Evolutionary conservation across 1,140 invertebrate species (phyloP).

Genomic region (Nymphalis io): DNA sequence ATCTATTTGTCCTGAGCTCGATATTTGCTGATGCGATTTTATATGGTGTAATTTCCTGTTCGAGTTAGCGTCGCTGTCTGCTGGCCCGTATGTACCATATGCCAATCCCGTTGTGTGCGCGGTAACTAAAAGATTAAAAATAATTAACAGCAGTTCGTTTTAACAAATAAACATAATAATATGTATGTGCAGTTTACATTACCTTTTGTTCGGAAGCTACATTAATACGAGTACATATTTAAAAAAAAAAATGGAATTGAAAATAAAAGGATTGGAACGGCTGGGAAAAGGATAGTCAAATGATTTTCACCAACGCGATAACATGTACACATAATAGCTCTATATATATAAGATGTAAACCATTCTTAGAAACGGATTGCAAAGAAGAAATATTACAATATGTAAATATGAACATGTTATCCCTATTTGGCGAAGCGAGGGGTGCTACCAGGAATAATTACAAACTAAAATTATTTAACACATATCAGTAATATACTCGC

Average conservation of each 20-base stretch:
- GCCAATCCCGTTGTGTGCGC: constrained; percentile 80
- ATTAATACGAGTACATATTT: constrained; percentile 6
- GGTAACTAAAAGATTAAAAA: constrained; percentile 61
- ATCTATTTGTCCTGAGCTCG: constrained; percentile 64
- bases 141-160: constrained; percentile 25
- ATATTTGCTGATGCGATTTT: constrained; percentile 78
- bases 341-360: constrained; percentile 17
- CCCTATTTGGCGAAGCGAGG: constrained; percentile 80
- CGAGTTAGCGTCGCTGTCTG: constrained; percentile 66
- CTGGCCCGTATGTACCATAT: constrained; percentile 71
- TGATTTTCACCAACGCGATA: constrained; percentile 65
- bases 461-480: constrained; percentile 81
- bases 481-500: constrained; percentile 81
- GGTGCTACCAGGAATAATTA: constrained; percentile 82
- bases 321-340: constrained; percentile 68
- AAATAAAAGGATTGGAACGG: constrained; percentile 39
- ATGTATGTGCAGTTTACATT: constrained; percentile 20
- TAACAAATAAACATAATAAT: constrained; percentile 8
- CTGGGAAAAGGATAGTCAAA: constrained; percentile 56
- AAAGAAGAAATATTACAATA: constrained; percentile 36
- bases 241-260: neutral
- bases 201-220: constrained; percentile 23
- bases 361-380: constrained; percentile 10
- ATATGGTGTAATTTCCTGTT: constrained; percentile 77
- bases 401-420: constrained; percentile 74